Percentiles rank a stretch among this genome's conserved stretches.
These are phyloP conservation scores for Manacus vitellinus DNA, from an alignment of 2,113 vertebrate genomes.

Conservation along the genomic window DNA sequence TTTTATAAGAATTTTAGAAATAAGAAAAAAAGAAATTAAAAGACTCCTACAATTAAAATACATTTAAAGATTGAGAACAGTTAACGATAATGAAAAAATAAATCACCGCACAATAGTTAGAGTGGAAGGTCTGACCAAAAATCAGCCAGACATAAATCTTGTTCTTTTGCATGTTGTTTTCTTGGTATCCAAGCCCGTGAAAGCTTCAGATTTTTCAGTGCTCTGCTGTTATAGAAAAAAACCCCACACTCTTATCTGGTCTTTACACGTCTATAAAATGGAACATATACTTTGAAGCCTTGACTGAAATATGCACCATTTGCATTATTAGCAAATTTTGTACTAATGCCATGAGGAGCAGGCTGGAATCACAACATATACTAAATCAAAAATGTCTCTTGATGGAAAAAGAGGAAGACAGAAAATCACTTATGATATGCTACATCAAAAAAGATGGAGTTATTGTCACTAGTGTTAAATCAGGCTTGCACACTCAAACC, in stretches of 20 bases:
- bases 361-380: background rate
- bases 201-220: background rate
- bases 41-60: background rate
- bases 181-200: background rate
- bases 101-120: background rate
- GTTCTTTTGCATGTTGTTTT: background rate
- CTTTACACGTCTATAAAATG: background rate
- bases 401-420: background rate
- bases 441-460: background rate
- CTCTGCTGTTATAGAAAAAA: background rate
- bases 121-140: background rate
- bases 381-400: background rate
- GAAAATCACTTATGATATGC: background rate
- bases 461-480: background rate
- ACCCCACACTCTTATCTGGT: background rate
- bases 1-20: background rate
- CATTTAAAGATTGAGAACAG: background rate
- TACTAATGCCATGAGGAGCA: background rate
- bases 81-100: background rate
- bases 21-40: background rate
- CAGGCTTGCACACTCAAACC: background rate
- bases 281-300: background rate
- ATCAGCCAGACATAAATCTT: background rate
- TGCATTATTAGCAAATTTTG: background rate
- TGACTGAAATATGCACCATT: background rate